These are phyloP conservation scores for Anodontia alba DNA, from an alignment of 2,888 invertebrate species.

Conservation along the genomic window DNA sequence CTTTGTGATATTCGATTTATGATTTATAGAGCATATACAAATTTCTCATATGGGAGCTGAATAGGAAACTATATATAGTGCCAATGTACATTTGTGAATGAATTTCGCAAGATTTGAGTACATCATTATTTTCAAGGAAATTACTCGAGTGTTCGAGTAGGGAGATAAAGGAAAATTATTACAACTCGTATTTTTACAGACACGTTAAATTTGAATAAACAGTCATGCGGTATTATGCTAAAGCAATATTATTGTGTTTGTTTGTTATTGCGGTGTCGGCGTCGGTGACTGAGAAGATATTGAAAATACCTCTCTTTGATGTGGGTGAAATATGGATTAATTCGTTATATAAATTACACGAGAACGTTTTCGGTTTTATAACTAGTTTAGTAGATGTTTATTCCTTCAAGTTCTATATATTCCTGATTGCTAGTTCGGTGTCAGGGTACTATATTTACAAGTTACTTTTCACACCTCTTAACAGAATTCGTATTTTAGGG, in stretches of 20 bases:
- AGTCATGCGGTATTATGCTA: neutral
- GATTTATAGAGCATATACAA: neutral
- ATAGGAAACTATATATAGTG: neutral
- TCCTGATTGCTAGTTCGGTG: conserved; percentile 37
- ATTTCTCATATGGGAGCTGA: neutral
- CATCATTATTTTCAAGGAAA: neutral
- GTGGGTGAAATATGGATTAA: conserved; percentile 74
- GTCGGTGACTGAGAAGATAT: neutral
- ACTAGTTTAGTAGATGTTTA: conserved; percentile 59
- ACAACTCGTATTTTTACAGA: neutral
- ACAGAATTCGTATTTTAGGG: conserved; percentile 78
- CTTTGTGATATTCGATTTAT: neutral
- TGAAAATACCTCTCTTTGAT: conserved; percentile 71
- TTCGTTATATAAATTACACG: conserved; percentile 58
- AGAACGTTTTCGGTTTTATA: conserved; percentile 38
- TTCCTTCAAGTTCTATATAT: conserved; percentile 67
- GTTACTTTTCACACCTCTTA: conserved; percentile 75
- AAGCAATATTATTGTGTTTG: conserved; percentile 31
- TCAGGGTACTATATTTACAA: conserved; percentile 65
- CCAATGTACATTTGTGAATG: neutral
- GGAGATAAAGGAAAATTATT: neutral
- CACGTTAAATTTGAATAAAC: neutral
- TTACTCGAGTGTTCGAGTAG: neutral
- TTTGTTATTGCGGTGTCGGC: conserved; percentile 50
- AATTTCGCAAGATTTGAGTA: neutral